Evolutionary conservation across 35 echinoderm and acorn worm species (phyloP).

Genomic region (Apostichopus japonicus): DNA sequence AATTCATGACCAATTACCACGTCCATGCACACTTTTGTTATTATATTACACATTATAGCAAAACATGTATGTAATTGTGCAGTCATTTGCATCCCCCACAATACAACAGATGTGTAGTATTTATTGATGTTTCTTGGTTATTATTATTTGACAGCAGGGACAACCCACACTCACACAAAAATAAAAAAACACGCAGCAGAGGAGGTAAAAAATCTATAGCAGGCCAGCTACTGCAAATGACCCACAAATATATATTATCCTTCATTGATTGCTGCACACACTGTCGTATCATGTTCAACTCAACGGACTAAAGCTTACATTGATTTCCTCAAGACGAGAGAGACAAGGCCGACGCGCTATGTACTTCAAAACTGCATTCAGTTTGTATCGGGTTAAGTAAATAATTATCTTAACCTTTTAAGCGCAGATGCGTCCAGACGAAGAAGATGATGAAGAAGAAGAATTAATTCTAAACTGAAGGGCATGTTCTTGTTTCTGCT

Average conservation of each 20-base stretch:
- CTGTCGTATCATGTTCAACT: slow-evolving; percentile 27
- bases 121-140: slow-evolving; percentile 18
- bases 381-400: slow-evolving; percentile 16
- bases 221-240: neutral
- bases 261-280: slow-evolving; percentile 26
- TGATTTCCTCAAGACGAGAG: slow-evolving; percentile 1
- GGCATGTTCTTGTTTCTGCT: too few species aligned
- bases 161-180: neutral
- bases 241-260: neutral
- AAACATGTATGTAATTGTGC: neutral
- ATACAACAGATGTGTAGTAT: slow-evolving; percentile 37
- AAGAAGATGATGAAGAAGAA: neutral
- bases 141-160: neutral
- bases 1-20: too few species aligned
- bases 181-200: slow-evolving; percentile 5
- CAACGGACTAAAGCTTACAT: neutral
- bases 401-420: slow-evolving; percentile 42
- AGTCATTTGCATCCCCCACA: neutral
- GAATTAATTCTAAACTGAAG: too few species aligned
- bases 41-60: too few species aligned
- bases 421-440: slow-evolving; percentile 5
- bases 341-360: slow-evolving; percentile 8
- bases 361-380: slow-evolving; percentile 24
- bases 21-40: too few species aligned
- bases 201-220: slow-evolving; percentile 34